Evolutionary conservation across 2,113 vertebrate genomes (phyloP).

Genomic region (Phalacrocorax aristotelis): DNA sequence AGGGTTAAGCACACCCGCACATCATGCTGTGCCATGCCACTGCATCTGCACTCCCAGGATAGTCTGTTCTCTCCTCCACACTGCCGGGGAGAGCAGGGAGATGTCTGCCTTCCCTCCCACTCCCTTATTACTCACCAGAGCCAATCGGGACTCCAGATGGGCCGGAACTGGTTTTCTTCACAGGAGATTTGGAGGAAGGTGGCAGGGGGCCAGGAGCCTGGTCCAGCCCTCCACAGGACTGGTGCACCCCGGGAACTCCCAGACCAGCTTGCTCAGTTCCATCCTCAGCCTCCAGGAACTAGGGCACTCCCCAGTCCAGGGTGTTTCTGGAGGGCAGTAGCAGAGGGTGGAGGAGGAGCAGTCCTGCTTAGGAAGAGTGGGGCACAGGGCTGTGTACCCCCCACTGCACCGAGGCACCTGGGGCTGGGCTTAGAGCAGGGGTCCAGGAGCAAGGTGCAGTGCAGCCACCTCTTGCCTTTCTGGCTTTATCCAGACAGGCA

Average conservation of each 20-base stretch:
- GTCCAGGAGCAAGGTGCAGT: not conserved
- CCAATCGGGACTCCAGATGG: slow-evolving; percentile 61
- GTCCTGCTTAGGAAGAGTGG: not conserved
- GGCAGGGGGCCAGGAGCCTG: accelerated
- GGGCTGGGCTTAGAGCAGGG: accelerated
- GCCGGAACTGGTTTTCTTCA: not conserved
- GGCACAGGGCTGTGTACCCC: accelerated
- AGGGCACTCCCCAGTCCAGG: not conserved
- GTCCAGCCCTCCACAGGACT: not conserved
- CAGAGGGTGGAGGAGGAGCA: not conserved
- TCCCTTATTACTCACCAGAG: slow-evolving; percentile 24
- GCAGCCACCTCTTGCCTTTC: not conserved
- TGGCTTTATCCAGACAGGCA: not conserved
- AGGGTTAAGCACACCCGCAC: not conserved
- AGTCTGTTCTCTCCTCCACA: slow-evolving; percentile 13
- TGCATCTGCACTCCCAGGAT: not conserved
- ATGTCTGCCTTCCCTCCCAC: slow-evolving; percentile 65
- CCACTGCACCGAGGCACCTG: not conserved
- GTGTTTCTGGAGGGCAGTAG: not conserved
- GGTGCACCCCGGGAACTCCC: accelerated
- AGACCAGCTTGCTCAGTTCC: not conserved
- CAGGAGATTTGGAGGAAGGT: not conserved
- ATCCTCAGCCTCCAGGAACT: not conserved
- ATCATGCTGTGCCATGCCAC: not conserved
- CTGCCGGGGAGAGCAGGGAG: slow-evolving; percentile 8